phyloP scores from a whole-genome alignment of 1,140 invertebrate genomes.

The Diachasmimorpha longicaudata region DNA sequence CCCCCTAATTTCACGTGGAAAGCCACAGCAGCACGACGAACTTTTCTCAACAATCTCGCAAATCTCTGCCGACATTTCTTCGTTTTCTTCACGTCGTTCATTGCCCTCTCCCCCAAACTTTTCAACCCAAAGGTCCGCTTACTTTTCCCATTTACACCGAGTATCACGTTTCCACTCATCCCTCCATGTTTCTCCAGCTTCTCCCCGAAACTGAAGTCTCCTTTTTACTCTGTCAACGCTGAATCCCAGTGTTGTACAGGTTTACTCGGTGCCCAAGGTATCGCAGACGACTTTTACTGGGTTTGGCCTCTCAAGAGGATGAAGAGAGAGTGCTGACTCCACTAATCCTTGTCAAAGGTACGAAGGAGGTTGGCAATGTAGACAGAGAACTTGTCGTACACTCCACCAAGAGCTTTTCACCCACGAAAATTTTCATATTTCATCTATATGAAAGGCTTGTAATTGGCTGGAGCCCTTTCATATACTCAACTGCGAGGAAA shows the following conservation, averaged over 20 bases:
- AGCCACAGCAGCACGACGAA: constrained; percentile 6
- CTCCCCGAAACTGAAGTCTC: background rate
- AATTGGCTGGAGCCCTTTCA: constrained; percentile 17
- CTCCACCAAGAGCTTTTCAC: background rate
- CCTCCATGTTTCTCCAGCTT: constrained; percentile 2
- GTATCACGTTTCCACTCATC: constrained; percentile 30
- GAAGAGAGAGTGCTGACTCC: background rate
- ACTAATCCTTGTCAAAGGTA: background rate
- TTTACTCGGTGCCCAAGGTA: background rate
- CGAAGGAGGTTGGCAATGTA: background rate
- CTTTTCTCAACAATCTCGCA: background rate
- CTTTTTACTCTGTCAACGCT: background rate
- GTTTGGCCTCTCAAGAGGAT: background rate
- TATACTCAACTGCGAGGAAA: background rate
- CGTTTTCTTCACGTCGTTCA: constrained; percentile 21
- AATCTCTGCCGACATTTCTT: constrained; percentile 20
- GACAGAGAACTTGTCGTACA: background rate
- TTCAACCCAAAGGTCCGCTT: constrained; percentile 24
- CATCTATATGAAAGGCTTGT: background rate
- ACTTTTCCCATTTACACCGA: constrained; percentile 33
- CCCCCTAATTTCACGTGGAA: background rate
- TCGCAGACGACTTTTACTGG: background rate
- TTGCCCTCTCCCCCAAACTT: constrained; percentile 7
- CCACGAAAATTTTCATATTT: background rate
- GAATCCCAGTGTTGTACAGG: background rate